These are phyloP conservation scores for Polydrusus tereticollis DNA, from an alignment of 2,888 invertebrate species.

Conservation along the genomic window DNA sequence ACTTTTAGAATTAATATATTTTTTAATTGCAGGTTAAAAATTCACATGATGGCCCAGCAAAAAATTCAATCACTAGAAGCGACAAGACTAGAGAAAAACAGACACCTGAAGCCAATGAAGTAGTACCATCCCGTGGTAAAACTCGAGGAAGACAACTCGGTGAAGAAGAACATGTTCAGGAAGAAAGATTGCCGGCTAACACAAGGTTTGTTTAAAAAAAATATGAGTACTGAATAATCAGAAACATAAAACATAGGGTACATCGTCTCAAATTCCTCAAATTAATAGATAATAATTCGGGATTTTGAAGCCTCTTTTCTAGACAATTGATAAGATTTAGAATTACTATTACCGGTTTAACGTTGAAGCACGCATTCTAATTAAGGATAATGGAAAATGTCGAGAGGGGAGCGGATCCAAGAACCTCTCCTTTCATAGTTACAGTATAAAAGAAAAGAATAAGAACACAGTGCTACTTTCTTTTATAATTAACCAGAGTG, in stretches of 20 bases:
- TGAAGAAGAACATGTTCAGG: constrained; percentile 70
- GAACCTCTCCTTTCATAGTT: too few species aligned
- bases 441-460: too few species aligned
- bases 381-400: too few species aligned
- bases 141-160: constrained; percentile 59
- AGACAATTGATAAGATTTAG: too few species aligned
- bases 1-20: background rate
- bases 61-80: constrained; percentile 65
- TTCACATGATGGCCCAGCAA: constrained; percentile 74
- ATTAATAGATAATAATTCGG: too few species aligned
- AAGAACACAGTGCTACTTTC: too few species aligned
- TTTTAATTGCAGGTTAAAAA: constrained; percentile 63
- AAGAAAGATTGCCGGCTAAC: constrained; percentile 81
- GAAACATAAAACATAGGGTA: background rate
- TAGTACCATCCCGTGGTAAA: constrained; percentile 68
- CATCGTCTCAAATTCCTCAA: too few species aligned
- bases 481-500: too few species aligned
- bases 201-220: constrained; percentile 72
- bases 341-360: too few species aligned
- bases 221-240: background rate
- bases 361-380: too few species aligned
- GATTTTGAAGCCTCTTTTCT: too few species aligned
- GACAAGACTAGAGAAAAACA: constrained; percentile 53
- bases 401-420: too few species aligned
- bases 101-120: constrained; percentile 78